These are phyloP conservation scores for Yponomeuta cagnagella DNA, from an alignment of 2,888 invertebrate species.

Conservation along the genomic window DNA sequence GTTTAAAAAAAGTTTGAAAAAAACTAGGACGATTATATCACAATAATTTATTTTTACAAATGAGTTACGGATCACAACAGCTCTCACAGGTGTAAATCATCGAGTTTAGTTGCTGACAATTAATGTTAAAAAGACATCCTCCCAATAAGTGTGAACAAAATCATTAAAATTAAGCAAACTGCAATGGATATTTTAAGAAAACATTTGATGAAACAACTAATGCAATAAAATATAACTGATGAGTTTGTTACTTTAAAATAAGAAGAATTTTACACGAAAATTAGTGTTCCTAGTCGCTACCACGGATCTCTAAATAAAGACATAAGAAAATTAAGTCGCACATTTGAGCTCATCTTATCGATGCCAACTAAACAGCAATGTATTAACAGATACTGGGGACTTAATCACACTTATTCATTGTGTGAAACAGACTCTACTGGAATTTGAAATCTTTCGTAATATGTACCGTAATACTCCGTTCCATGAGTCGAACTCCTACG, in stretches of 20 bases:
- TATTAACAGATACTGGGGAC: conserved; percentile 37
- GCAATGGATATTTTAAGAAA: conserved; percentile 30
- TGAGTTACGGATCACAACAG: conserved; percentile 70
- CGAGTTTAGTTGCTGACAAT: conserved; percentile 45
- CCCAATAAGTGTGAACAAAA: conserved; percentile 35
- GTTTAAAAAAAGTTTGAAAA: not conserved
- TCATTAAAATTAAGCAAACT: conserved; percentile 30
- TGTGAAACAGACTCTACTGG: no score
- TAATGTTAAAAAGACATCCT: conserved; percentile 45
- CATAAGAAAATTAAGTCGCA: conserved; percentile 41
- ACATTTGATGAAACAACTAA: conserved; percentile 22
- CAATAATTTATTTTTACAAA: conserved; percentile 77
- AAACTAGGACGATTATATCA: conserved; percentile 52
- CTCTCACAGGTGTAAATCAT: conserved; percentile 57
- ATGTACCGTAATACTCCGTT: no score
- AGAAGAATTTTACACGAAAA: conserved; percentile 2
- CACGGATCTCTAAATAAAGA: not conserved
- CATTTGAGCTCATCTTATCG: conserved; percentile 54
- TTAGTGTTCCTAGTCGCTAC: conserved; percentile 2
- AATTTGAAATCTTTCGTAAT: no score
- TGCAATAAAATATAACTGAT: conserved; percentile 19
- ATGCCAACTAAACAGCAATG: conserved; percentile 37
- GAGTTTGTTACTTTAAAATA: not conserved
- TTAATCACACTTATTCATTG: no score
- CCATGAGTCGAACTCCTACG: no score